Conservation (phyloP, 2,888 invertebrate genomes). For the Panorpa germanica region DNA sequence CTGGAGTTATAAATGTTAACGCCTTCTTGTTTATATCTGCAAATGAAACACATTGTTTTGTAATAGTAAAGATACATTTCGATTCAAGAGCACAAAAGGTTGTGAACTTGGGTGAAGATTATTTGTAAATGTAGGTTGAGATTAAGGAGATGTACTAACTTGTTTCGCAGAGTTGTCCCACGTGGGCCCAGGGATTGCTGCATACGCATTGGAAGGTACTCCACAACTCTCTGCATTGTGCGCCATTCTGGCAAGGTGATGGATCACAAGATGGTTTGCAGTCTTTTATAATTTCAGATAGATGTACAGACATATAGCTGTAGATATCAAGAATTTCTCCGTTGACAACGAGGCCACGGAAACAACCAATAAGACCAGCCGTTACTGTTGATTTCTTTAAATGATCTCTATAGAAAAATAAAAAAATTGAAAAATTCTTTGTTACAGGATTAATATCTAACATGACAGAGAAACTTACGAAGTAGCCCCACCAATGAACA, state of each 20-base stretch:
- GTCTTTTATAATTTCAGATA: slow-evolving; percentile 81
- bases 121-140: slow-evolving; percentile 3
- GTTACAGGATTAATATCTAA: slow-evolving; percentile 3
- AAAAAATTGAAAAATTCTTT: slow-evolving; percentile 1
- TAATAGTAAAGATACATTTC: slow-evolving; percentile 8
- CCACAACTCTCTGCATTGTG: slow-evolving; percentile 80
- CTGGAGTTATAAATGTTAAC: slow-evolving; percentile 66
- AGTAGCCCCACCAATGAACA: slow-evolving; percentile 86
- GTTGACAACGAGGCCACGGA: slow-evolving; percentile 80
- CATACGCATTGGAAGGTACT: slow-evolving; percentile 85
- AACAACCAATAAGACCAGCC: slow-evolving; percentile 85
- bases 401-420: slow-evolving; percentile 40
- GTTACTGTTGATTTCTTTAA: slow-evolving; percentile 65
- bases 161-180: slow-evolving; percentile 75
- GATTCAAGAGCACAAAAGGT: slow-evolving; percentile 6
- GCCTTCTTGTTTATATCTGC: slow-evolving; percentile 81
- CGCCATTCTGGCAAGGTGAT: slow-evolving; percentile 83
- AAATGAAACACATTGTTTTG: too few species aligned
- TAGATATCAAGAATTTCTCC: slow-evolving; percentile 81
- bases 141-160: slow-evolving; percentile 37
- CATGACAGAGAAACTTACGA: slow-evolving; percentile 39
- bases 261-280: slow-evolving; percentile 90
- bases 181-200: slow-evolving; percentile 82
- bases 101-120: slow-evolving; percentile 5
- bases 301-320: slow-evolving; percentile 80